phyloP scores from a whole-genome alignment of 2,113 vertebrate genomes.

The Emydura subglobosa region DNA sequence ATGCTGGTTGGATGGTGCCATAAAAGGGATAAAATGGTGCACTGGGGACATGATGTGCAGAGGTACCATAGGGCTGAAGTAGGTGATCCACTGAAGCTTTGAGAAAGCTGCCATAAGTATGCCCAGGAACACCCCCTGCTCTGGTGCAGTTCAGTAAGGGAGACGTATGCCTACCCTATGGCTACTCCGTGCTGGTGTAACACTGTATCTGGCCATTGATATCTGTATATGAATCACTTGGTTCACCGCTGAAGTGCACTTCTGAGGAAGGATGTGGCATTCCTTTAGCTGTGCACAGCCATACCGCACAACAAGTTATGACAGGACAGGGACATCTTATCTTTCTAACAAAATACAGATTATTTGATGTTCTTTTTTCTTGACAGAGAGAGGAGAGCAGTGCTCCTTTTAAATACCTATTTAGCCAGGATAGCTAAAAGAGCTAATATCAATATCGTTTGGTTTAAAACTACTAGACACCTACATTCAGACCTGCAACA shows the following conservation, averaged over 20 bases:
- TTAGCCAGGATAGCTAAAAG: background rate
- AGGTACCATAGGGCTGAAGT: background rate
- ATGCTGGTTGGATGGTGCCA: background rate
- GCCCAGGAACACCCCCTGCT: background rate
- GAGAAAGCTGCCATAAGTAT: background rate
- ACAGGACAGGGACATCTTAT: background rate
- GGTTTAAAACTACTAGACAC: conserved; percentile 17
- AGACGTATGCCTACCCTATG: rapidly evolving
- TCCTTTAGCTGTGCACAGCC: background rate
- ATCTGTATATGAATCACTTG: background rate
- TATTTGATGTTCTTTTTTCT: conserved; percentile 28
- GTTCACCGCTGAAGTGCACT: background rate
- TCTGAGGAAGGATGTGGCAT: background rate
- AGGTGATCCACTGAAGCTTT: background rate
- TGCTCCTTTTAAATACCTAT: conserved; percentile 22
- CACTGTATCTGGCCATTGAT: background rate
- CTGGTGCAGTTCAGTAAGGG: background rate
- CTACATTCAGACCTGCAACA: conserved; percentile 6
- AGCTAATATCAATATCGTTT: background rate
- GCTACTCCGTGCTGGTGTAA: rapidly evolving
- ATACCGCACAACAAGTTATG: background rate
- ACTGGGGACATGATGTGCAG: background rate
- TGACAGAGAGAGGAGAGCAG: conserved; percentile 7
- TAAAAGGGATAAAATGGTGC: rapidly evolving
- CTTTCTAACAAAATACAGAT: background rate